phyloP scores from a whole-genome alignment of 2,113 vertebrate species.

The Psammodynastes pulverulentus region DNA sequence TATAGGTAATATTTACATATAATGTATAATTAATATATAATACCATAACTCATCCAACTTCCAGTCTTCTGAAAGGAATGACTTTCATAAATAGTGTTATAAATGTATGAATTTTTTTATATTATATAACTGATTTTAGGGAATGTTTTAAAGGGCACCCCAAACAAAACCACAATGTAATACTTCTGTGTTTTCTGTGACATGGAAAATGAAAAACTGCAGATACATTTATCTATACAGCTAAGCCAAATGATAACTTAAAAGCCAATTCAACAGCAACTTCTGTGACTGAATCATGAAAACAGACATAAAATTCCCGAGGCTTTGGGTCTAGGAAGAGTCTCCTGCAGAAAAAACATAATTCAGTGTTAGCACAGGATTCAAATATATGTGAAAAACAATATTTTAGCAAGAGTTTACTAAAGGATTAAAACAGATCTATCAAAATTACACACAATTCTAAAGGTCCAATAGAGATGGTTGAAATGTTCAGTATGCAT shows the following conservation, averaged over 20 bases:
- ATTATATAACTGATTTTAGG: background rate
- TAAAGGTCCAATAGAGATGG: background rate
- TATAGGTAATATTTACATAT: background rate
- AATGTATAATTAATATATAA: constrained; percentile 8
- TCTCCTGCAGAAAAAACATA: constrained; percentile 71
- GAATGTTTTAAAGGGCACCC: background rate
- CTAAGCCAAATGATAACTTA: constrained; percentile 88
- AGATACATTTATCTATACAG: constrained; percentile 62
- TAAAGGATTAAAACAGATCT: background rate
- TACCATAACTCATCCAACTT: background rate
- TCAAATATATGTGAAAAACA: background rate
- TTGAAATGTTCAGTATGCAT: background rate
- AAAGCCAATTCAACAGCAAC: constrained; percentile 93
- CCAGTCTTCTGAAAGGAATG: background rate
- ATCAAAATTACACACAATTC: background rate
- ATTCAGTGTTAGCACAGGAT: background rate
- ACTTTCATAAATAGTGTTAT: background rate
- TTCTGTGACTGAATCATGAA: constrained; percentile 92
- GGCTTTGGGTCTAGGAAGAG: constrained; percentile 86
- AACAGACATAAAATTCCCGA: constrained; percentile 95
- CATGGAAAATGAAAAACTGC: background rate
- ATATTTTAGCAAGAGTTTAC: background rate
- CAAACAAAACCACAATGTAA: fast-evolving
- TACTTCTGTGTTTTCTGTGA: background rate
- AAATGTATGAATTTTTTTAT: background rate